Percentiles rank a stretch among this genome's conserved stretches.
These are phyloP conservation scores for Echinops telfairi DNA, from an alignment of 2,113 vertebrate genomes.

Conservation along the genomic window DNA sequence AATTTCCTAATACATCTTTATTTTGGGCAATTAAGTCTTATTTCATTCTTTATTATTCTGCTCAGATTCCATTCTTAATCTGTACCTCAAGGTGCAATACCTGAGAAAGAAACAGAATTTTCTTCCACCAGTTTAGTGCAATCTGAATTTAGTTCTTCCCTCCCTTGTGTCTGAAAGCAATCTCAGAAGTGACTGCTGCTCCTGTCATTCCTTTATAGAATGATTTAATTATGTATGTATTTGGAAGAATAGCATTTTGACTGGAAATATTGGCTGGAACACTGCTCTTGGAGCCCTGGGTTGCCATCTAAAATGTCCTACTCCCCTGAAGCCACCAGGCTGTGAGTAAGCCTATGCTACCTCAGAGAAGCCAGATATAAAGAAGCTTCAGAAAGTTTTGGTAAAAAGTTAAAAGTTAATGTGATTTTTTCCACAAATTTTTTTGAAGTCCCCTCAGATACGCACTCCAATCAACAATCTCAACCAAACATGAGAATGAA, in stretches of 20 bases:
- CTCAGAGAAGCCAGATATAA: neutral
- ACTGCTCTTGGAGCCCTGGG: neutral
- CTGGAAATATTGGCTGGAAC: slow-evolving; percentile 20
- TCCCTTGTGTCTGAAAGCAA: slow-evolving; percentile 36
- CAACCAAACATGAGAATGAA: neutral
- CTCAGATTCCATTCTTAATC: slow-evolving; percentile 27
- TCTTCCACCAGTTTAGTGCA: neutral
- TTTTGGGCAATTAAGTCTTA: slow-evolving; percentile 20
- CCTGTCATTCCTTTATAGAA: neutral
- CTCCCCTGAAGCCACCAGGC: neutral
- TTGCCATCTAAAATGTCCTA: neutral
- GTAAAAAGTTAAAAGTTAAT: no score
- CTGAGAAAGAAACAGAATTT: neutral
- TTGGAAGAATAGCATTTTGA: slow-evolving; percentile 50
- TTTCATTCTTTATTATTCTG: slow-evolving; percentile 43
- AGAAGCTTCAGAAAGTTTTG: no score
- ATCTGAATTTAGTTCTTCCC: slow-evolving; percentile 17
- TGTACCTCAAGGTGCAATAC: slow-evolving; percentile 35
- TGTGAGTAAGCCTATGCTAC: neutral
- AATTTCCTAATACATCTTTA: slow-evolving; percentile 34
- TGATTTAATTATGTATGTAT: slow-evolving; percentile 51
- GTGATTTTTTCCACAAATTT: no score
- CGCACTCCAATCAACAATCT: neutral
- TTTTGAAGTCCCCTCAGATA: neutral
- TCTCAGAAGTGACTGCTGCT: slow-evolving; percentile 5